A percentile compares a stretch with the other conserved stretches of the same genome.
Conservation (phyloP, 2,888 invertebrate genomes). For the Meganola albula region DNA sequence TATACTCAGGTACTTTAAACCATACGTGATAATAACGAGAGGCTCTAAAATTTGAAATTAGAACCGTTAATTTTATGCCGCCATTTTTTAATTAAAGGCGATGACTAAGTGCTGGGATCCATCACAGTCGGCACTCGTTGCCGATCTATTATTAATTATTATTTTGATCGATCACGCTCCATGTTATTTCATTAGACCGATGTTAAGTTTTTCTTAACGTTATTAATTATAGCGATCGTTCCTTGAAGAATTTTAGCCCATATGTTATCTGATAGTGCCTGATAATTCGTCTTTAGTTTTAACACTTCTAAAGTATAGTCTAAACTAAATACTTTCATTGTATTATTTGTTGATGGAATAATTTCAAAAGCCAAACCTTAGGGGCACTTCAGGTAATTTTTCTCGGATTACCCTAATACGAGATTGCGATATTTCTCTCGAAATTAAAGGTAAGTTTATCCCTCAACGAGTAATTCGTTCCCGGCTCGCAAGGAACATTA, state of each 20-base stretch:
- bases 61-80: slow-evolving; percentile 65
- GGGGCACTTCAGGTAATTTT: slow-evolving; percentile 50
- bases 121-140: slow-evolving; percentile 59
- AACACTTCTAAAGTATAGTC: no score
- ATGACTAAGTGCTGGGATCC: slow-evolving; percentile 72
- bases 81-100: slow-evolving; percentile 73
- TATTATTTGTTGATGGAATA: no score
- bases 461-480: slow-evolving; percentile 70
- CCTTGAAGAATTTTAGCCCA: slow-evolving; percentile 20
- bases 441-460: slow-evolving; percentile 71
- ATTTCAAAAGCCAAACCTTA: slow-evolving; percentile 25
- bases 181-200: slow-evolving; percentile 68
- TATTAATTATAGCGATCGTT: slow-evolving; percentile 47
- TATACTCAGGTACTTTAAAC: slow-evolving; percentile 17
- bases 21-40: slow-evolving; percentile 50
- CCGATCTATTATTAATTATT: slow-evolving; percentile 74
- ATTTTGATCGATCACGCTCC: slow-evolving; percentile 73
- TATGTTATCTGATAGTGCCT: slow-evolving; percentile 8
- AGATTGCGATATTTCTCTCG: slow-evolving; percentile 53
- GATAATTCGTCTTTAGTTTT: neutral
- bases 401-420: slow-evolving; percentile 47
- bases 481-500: slow-evolving; percentile 63
- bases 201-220: slow-evolving; percentile 49
- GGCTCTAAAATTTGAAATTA: slow-evolving; percentile 50
- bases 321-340: no score